A percentile compares a stretch with the other conserved stretches of the same genome.
Conservation (phyloP, 2,888 invertebrate species). For the Apoda limacodes region DNA sequence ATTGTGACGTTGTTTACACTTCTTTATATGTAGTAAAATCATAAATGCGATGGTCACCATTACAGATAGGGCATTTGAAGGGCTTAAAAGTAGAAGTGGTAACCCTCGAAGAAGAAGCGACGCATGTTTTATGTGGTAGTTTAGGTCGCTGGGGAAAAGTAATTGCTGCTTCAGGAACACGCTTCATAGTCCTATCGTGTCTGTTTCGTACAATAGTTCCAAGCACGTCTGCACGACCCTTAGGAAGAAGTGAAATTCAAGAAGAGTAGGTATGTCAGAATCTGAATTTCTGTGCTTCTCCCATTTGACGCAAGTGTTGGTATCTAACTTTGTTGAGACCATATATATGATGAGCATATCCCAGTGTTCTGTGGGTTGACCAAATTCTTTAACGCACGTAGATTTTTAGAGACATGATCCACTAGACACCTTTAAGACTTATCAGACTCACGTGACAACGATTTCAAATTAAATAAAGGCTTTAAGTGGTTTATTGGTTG, state of each 20-base stretch:
- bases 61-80: too few species aligned
- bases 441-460: too few species aligned
- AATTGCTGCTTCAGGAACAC: too few species aligned
- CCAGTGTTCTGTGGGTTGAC: conserved; percentile 6
- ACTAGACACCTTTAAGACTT: conserved; percentile 11
- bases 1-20: too few species aligned
- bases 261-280: not conserved
- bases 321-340: conserved; percentile 4
- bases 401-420: conserved; percentile 10
- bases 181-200: too few species aligned
- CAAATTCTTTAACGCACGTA: conserved; percentile 2
- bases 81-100: too few species aligned
- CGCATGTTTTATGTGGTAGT: too few species aligned
- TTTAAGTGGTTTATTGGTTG: conserved; percentile 17
- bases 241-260: not conserved
- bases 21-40: too few species aligned
- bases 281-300: conserved; percentile 2
- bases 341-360: conserved; percentile 7
- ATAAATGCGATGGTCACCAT: too few species aligned
- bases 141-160: too few species aligned
- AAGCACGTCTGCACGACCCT: conserved; percentile 2
- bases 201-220: too few species aligned
- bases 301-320: conserved; percentile 1
- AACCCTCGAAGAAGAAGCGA: too few species aligned
- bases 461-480: conserved; percentile 15